Evolutionary conservation across 2,113 vertebrate species (phyloP).

Genomic region (Pleuronectes platessa): DNA sequence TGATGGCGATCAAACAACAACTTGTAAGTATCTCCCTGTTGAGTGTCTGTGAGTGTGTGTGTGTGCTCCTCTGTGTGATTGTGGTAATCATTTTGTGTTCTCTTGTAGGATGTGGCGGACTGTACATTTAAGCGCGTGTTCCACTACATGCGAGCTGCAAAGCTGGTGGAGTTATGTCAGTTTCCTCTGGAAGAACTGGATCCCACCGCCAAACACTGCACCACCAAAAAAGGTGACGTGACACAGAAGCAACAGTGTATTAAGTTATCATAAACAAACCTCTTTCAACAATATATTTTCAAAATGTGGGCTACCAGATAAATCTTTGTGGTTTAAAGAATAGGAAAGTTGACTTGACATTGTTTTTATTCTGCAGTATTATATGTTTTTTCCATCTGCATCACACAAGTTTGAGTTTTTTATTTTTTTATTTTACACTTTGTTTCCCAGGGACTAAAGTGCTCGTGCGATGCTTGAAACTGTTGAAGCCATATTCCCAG

Average conservation of each 20-base stretch:
- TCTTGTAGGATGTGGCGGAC: conserved; percentile 86
- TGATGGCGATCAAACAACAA: conserved; percentile 85
- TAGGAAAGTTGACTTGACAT: too few species aligned
- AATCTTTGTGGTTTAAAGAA: too few species aligned
- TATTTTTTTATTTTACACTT: background rate
- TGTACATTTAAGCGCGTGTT: conserved; percentile 87
- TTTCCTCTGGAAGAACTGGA: conserved; percentile 88
- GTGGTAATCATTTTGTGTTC: background rate
- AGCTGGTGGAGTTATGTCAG: conserved; percentile 84
- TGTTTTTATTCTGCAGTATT: too few species aligned
- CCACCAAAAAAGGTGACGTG: conserved; percentile 89
- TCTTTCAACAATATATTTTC: too few species aligned
- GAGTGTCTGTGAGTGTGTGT: background rate
- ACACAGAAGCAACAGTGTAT: background rate
- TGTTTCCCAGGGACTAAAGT: conserved; percentile 85
- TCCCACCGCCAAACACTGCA: conserved; percentile 84
- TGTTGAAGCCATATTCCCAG: conserved; percentile 88
- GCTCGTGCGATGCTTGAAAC: conserved; percentile 88
- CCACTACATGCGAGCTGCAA: conserved; percentile 89
- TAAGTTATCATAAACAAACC: too few species aligned
- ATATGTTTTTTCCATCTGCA: background rate
- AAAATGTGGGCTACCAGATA: too few species aligned
- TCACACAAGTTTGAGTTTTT: background rate
- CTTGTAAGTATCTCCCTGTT: conserved; percentile 83
- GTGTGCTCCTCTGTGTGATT: background rate